These are phyloP conservation scores for Cyclopterus lumpus DNA, from an alignment of 2,797 vertebrate species.

Conservation along the genomic window DNA sequence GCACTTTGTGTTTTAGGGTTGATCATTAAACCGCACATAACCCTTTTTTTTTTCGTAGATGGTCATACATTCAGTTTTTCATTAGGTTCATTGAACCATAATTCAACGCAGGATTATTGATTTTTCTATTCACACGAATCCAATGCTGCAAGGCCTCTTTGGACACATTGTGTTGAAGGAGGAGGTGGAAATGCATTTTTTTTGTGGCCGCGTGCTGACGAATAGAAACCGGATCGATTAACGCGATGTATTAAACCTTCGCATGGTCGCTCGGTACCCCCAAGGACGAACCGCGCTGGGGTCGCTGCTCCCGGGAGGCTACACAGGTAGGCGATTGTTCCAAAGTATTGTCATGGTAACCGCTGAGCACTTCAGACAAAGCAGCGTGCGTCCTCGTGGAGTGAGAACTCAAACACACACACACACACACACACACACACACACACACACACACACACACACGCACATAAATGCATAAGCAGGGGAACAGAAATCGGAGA, in stretches of 20 bases:
- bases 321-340: conserved; percentile 74
- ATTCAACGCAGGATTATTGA: conserved; percentile 30
- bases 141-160: conserved; percentile 16
- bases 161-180: conserved; percentile 23
- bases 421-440: not conserved
- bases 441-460: conserved; percentile 2
- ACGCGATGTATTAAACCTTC: conserved; percentile 43
- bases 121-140: conserved; percentile 28
- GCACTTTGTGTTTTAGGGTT: not conserved
- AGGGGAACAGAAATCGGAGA: conserved; percentile 13
- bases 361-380: conserved; percentile 71
- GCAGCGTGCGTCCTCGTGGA: conserved; percentile 47
- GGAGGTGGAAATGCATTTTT: conserved; percentile 7
- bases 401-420: conserved; percentile 28
- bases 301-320: conserved; percentile 45
- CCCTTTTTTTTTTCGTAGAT: not conserved
- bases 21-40: conserved; percentile 5
- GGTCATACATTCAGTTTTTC: conserved; percentile 17
- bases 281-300: conserved; percentile 65
- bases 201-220: conserved; percentile 16
- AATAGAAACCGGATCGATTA: conserved; percentile 55
- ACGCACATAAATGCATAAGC: conserved; percentile 17
- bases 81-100: not conserved
- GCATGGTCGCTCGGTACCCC: conserved; percentile 37
- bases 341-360: conserved; percentile 84